Evolutionary conservation across 1,140 invertebrate species (phyloP), one percentile per base, ranked within the genome.

Genomic region (Lucilia cuprina): DNA sequence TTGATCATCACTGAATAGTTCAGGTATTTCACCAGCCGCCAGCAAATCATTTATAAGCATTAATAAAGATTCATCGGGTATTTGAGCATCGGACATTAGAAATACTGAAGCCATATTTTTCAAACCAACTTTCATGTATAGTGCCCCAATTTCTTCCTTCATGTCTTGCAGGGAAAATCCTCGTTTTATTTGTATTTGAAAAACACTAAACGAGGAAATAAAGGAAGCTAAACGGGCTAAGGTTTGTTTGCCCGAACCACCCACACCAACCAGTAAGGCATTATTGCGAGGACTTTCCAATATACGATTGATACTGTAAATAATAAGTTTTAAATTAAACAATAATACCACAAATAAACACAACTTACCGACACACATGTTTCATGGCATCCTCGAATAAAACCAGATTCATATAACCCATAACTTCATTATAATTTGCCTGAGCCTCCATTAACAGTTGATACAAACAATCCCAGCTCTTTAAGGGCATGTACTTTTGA

Each of bases 21-120:
- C 97, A 0, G 97, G 94, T 85, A 99, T 97, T 91, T 99, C 98
- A 5, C 98, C 98, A 0, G 97, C 98, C 0, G 98, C 97, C 35
- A 99, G 91, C 90, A 99, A 93, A 90, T 99, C 98, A 89, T 99
- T 99, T 35, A 99, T 96, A 0, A 98, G 93, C n/a, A 99, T 97
- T 0, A 99, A 92, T 90, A 98, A 98, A 75, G 94, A 94, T 91
- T 99, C 98, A 85, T 99, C 96, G 0, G 96, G 95, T 3, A 97
- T 95, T 92, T 99, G 98, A 0, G 97, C 96, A 91, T 99, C 98
- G 0, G 97, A 98, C 95, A 99, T 97, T 9, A 99, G 91, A 90
- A 98, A 98, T 70, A 98, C 95, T 5, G 95, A 96, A 5, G 97
- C 96, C 0, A 98, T 93, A 90, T 95, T 96, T 92, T 98, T 99